Conservation (phyloP, 2,888 invertebrate species). For the Ectemnius cavifrons region DNA sequence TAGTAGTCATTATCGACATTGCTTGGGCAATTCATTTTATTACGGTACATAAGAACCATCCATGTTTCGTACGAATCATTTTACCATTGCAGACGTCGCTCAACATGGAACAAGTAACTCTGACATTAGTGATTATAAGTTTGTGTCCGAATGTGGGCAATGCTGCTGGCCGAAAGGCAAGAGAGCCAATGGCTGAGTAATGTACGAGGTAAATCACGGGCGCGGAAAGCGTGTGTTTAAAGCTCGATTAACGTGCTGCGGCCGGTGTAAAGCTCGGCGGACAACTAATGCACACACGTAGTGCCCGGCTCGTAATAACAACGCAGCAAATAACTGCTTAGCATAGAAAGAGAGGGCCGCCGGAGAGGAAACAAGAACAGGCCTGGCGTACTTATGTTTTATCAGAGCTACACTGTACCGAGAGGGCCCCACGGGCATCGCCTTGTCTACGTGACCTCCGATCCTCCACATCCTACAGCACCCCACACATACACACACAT, state of each 20-base stretch:
- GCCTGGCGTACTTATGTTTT: slow-evolving; percentile 53
- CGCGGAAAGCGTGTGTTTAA: slow-evolving; percentile 50
- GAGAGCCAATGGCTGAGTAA: slow-evolving; percentile 37
- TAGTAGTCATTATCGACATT: too few species aligned
- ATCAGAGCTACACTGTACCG: slow-evolving; percentile 40
- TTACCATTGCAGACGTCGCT: too few species aligned
- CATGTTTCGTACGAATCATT: too few species aligned
- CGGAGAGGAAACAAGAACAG: slow-evolving; percentile 23
- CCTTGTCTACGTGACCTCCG: slow-evolving; percentile 45
- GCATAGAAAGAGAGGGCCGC: slow-evolving; percentile 40
- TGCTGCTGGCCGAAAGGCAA: slow-evolving; percentile 35
- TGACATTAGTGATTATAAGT: too few species aligned
- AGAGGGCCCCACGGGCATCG: slow-evolving; percentile 29
- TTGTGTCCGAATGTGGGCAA: too few species aligned
- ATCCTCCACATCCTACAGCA: slow-evolving; percentile 16
- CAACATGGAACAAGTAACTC: too few species aligned
- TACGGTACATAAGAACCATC: too few species aligned
- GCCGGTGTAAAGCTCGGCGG: slow-evolving; percentile 46
- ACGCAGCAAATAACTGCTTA: slow-evolving; percentile 60
- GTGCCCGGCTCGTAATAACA: slow-evolving; percentile 42
- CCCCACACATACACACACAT: neutral
- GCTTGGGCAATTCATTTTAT: too few species aligned
- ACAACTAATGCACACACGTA: slow-evolving; percentile 53
- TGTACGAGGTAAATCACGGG: slow-evolving; percentile 47
- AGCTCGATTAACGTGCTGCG: slow-evolving; percentile 58